A percentile compares a stretch with the other conserved stretches of the same genome.
Evolutionary conservation across 2,888 invertebrate species (phyloP).

Genomic region (Micropterix aruncella): DNA sequence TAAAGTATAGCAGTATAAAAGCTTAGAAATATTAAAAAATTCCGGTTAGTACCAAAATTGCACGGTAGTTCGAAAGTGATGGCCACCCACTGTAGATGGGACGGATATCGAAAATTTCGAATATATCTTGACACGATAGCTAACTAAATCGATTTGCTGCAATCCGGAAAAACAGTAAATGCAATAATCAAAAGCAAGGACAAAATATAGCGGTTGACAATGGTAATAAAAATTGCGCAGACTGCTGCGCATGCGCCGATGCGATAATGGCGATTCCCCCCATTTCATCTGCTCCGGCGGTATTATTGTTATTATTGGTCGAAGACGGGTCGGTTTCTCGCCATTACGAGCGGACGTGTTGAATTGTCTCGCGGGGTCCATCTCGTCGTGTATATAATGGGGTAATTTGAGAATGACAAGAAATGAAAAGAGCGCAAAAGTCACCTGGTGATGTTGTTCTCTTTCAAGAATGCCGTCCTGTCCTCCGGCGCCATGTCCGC

Average conservation of each 20-base stretch:
- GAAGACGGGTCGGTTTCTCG: background rate
- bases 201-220: background rate
- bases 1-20: too few relatives aligned
- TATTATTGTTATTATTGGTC: slow-evolving; percentile 11
- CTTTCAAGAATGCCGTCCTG: slow-evolving; percentile 65
- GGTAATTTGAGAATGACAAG: background rate
- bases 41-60: too few relatives aligned
- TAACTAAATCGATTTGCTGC: too few relatives aligned
- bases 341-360: too few relatives aligned
- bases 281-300: slow-evolving; percentile 10
- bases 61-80: too few relatives aligned
- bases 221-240: background rate
- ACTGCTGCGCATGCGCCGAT: slow-evolving; percentile 4
- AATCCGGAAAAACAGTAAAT: too few relatives aligned
- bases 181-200: background rate
- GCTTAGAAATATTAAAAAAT: too few relatives aligned
- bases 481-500: slow-evolving; percentile 73
- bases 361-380: too few relatives aligned
- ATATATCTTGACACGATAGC: too few relatives aligned
- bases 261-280: slow-evolving; percentile 9
- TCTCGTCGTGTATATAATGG: too few relatives aligned
- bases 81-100: too few relatives aligned
- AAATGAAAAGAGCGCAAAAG: slow-evolving; percentile 3
- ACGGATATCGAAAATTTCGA: too few relatives aligned
- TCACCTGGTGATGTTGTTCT: slow-evolving; percentile 69